phyloP scores from a whole-genome alignment of 2,888 invertebrate species.

The Lepidocyrtinus sp. region DNA sequence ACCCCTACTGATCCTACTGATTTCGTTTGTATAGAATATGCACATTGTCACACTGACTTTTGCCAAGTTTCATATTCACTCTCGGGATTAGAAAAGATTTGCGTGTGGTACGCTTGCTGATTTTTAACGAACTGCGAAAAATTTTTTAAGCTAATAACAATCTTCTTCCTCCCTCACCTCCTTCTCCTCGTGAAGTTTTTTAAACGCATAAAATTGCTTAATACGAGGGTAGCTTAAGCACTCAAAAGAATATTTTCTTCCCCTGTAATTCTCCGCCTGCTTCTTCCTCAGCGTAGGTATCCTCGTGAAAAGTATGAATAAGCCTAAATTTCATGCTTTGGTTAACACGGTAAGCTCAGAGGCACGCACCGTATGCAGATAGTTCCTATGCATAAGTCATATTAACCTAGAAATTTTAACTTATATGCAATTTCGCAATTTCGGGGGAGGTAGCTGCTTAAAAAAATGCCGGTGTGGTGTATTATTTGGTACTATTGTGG shows the following conservation, averaged over 20 bases:
- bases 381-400: neutral
- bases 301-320: constrained; percentile 24
- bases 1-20: too few relatives aligned
- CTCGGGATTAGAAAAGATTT: neutral
- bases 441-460: neutral
- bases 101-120: constrained; percentile 34
- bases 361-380: neutral
- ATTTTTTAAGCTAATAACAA: too few relatives aligned
- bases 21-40: too few relatives aligned
- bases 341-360: constrained; percentile 41
- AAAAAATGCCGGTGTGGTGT: neutral
- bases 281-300: neutral
- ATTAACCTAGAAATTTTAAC: constrained; percentile 41
- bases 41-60: too few relatives aligned
- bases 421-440: too few relatives aligned
- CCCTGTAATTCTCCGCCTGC: too few relatives aligned
- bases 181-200: neutral
- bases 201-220: neutral
- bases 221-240: neutral
- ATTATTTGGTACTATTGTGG: neutral
- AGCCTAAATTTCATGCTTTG: constrained; percentile 59
- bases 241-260: neutral
- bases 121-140: constrained; percentile 45
- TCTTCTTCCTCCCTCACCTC: neutral
- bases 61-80: neutral